phyloP scores from a whole-genome alignment of 37 sponge, comb jelly and placozoan genomes.

The Spongilla lacustris region DNA sequence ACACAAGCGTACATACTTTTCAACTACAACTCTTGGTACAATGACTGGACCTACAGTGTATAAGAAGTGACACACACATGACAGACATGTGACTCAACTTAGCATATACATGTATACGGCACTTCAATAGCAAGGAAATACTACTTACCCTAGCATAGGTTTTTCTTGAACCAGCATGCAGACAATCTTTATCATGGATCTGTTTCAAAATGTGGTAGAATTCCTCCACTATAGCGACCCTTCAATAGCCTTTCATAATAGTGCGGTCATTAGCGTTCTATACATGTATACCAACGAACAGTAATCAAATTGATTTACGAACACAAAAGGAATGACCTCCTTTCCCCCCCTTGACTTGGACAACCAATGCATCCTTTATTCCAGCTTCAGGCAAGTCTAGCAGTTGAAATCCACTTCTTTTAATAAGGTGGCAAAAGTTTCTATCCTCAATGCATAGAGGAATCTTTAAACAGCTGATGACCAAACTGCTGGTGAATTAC shows the following conservation, averaged over 20 bases:
- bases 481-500: not conserved
- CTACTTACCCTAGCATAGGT: constrained; percentile 23
- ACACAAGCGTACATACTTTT: not conserved
- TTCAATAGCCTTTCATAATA: not conserved
- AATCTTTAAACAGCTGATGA: not conserved
- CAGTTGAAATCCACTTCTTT: not conserved
- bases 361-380: not conserved
- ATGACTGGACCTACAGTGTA: not conserved
- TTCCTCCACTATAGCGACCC: constrained; percentile 16
- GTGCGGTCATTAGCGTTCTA: not conserved
- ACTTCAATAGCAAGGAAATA: not conserved
- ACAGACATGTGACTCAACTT: not conserved
- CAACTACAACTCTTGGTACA: not conserved
- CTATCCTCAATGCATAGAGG: not conserved
- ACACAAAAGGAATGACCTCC: not conserved
- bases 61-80: not conserved
- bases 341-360: not conserved
- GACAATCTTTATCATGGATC: constrained; percentile 1
- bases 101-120: not conserved
- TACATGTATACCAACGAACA: too few relatives aligned
- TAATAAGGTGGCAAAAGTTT: not conserved
- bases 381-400: not conserved
- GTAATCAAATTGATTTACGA: not conserved
- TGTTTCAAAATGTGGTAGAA: constrained; percentile 16
- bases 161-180: constrained; percentile 22